Evolutionary conservation across 2,888 invertebrate species (phyloP).

Genomic region (Sclerodermus sp.): DNA sequence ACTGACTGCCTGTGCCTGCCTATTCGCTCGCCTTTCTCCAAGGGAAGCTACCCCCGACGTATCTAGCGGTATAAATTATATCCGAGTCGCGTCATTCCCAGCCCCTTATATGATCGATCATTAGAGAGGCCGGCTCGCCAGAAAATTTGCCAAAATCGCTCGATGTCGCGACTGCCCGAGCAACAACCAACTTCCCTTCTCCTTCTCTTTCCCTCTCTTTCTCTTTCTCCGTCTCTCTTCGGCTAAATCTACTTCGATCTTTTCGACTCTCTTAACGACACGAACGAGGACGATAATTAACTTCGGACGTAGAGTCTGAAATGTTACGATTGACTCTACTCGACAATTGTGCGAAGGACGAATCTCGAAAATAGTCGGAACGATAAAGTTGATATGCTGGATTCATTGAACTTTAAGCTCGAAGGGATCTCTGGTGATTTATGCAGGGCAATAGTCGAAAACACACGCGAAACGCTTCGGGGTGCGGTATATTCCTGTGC

Average conservation of each 20-base stretch:
- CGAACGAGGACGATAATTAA: too few relatives aligned
- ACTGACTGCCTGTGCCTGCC: constrained; percentile 19
- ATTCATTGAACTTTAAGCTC: too few relatives aligned
- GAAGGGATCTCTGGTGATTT: too few relatives aligned
- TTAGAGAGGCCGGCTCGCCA: constrained; percentile 52
- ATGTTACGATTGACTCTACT: too few relatives aligned
- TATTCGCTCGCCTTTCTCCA: constrained; percentile 25
- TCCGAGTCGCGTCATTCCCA: constrained; percentile 53
- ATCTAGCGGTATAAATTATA: constrained; percentile 57
- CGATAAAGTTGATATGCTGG: too few relatives aligned
- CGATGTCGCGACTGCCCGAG: not conserved
- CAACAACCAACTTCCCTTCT: not conserved
- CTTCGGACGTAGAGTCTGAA: too few relatives aligned
- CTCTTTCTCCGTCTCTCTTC: too few relatives aligned
- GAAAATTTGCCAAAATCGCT: constrained; percentile 46
- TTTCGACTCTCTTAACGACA: too few relatives aligned
- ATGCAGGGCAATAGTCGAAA: constrained; percentile 44
- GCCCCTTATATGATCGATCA: constrained; percentile 56
- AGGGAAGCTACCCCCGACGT: constrained; percentile 52
- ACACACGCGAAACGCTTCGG: constrained; percentile 37
- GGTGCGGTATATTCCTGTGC: constrained; percentile 42
- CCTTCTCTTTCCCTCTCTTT: too few relatives aligned
- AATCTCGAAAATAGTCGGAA: too few relatives aligned
- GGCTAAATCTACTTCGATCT: too few relatives aligned
- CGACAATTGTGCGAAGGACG: too few relatives aligned